Evolutionary conservation across 1,140 invertebrate genomes (phyloP), one percentile per base, ranked within the genome.

Genomic region (Eriocheir sinensis): DNA sequence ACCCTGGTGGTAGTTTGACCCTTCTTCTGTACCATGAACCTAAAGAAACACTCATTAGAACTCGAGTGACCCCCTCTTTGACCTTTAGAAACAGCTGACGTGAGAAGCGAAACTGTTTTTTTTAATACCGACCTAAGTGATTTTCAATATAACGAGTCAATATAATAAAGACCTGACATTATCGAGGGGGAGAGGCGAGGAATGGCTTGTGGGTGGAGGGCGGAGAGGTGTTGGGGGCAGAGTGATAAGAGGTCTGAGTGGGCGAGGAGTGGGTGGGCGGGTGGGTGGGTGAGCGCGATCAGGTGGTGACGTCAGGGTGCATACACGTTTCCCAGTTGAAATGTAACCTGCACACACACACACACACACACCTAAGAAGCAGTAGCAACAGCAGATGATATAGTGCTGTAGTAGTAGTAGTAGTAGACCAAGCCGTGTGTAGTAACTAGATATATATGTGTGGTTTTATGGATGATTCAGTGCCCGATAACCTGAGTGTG

Each of bases 391-490:
- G 53, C 27, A 72, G 53, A 21, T 30, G 83, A 30, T 30, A 30
- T 85, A 85, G 83, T 85, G 32, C 27, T 21, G 60, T 72, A 41
- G 60, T 72, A 72, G 60, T 86, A 86, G 83, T 86, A 86, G 83
- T 40, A 86, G 60, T 72, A n/a, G 12, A 27, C 17, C 21, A 21
- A 72, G 2, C 2, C 27, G n/a, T n/a, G 27, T n/a, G 27, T n/a
- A n/a, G n/a, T n/a, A n/a, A n/a, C n/a, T n/a, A n/a, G n/a, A n/a
- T n/a, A n/a, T n/a, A n/a, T n/a, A n/a, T n/a, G n/a, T n/a, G n/a
- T n/a, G n/a, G n/a, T n/a, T n/a, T 4, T n/a, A 72, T 72, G 21
- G 60, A 21, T n/a, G 0, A n/a, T 72, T 72, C 0, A 72, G 1
- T 72, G 60, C 6, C 21, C 27, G 21, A 72, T 72, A 2, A 72